Evolutionary conservation across 1,140 invertebrate species (phyloP).

Genomic region (Ceratina japonica): DNA sequence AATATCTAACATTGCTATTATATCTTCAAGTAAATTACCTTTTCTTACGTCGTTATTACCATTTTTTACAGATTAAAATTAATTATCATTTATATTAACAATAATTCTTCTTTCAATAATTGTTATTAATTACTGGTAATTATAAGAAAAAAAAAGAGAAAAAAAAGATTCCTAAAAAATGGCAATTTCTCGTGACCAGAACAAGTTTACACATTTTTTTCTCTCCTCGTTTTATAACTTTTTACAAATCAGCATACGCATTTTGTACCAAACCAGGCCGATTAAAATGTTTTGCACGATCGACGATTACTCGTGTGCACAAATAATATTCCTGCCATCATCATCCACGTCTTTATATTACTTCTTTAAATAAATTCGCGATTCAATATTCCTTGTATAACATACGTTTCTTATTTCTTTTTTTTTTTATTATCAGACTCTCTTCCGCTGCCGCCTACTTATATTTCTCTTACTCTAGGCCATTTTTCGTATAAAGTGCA

Average conservation of each 20-base stretch:
- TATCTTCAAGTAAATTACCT: conserved; percentile 75
- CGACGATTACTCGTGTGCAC: conserved; percentile 61
- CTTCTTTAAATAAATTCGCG: conserved; percentile 76
- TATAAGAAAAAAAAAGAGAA: conserved; percentile 56
- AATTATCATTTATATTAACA: conserved; percentile 77
- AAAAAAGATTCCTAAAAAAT: conserved; percentile 73
- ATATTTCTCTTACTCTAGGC: conserved; percentile 73
- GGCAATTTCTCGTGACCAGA: conserved; percentile 80
- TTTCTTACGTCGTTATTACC: conserved; percentile 65
- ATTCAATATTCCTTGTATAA: conserved; percentile 71
- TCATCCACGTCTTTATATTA: conserved; percentile 75
- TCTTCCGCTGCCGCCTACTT: conserved; percentile 63
- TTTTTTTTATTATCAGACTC: conserved; percentile 70
- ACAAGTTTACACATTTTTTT: conserved; percentile 71
- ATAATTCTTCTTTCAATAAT: conserved; percentile 72
- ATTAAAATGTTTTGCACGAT: conserved; percentile 72
- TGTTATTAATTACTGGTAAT: conserved; percentile 71
- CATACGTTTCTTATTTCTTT: conserved; percentile 63
- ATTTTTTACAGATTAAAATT: conserved; percentile 74
- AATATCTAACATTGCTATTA: conserved; percentile 78
- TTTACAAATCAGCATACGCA: conserved; percentile 77
- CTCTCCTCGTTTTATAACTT: conserved; percentile 69
- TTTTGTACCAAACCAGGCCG: conserved; percentile 80
- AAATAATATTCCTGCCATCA: conserved; percentile 77
- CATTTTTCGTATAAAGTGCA: conserved; percentile 78